phyloP scores from a whole-genome alignment of 2,888 invertebrate species.

The Lepidochrysops patricia region DNA sequence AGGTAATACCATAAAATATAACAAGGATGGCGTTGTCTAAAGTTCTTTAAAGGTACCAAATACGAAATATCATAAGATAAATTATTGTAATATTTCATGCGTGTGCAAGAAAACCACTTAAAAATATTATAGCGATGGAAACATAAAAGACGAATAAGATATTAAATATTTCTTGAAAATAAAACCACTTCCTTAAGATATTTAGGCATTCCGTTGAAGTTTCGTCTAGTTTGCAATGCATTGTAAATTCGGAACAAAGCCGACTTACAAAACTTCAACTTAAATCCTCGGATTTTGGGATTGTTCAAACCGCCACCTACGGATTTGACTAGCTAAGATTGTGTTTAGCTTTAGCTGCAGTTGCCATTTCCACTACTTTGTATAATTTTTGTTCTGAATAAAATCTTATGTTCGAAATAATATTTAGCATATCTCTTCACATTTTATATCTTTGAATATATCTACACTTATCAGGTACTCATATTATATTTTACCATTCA shows the following conservation, averaged over 20 bases:
- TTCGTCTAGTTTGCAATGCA: background rate
- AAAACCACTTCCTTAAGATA: background rate
- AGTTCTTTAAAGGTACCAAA: too few species aligned
- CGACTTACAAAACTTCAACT: background rate
- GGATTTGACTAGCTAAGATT: background rate
- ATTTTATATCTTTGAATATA: too few species aligned
- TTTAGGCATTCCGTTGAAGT: background rate
- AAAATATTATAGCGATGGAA: too few species aligned
- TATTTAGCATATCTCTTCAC: background rate
- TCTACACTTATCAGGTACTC: too few species aligned
- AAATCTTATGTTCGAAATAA: background rate
- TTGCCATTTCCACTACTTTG: background rate
- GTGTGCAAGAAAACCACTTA: background rate
- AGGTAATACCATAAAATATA: too few species aligned
- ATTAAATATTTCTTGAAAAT: background rate
- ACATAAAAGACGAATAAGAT: background rate
- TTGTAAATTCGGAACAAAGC: background rate
- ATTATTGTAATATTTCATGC: too few species aligned
- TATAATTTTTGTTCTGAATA: background rate
- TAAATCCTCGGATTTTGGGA: background rate
- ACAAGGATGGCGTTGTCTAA: too few species aligned
- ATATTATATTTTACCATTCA: background rate
- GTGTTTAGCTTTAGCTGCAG: background rate
- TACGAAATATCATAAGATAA: too few species aligned
- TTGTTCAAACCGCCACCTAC: background rate